These are phyloP conservation scores for Drosophila borborema DNA, from an alignment of 2,888 invertebrate genomes.

Conservation along the genomic window DNA sequence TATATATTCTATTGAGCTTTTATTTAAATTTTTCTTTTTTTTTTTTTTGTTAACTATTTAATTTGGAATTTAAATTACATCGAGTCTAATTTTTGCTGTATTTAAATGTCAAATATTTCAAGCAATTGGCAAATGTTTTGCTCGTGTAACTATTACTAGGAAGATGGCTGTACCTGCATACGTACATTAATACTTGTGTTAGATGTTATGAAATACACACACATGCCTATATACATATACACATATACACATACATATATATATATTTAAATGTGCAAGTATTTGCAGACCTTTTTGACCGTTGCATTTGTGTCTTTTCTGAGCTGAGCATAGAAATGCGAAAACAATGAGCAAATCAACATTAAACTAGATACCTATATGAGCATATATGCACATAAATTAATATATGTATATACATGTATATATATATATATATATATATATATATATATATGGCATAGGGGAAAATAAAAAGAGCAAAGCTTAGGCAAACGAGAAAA, in stretches of 20 bases:
- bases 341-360: slow-evolving; percentile 24
- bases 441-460: not conserved
- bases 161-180: not conserved
- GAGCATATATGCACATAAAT: not conserved
- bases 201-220: no score
- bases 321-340: not conserved
- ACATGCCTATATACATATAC: not conserved
- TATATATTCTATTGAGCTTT: no score
- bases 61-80: not conserved
- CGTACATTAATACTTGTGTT: no score
- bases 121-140: not conserved
- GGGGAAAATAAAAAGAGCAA: slow-evolving; percentile 1
- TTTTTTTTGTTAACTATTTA: not conserved
- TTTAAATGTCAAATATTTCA: slow-evolving; percentile 6
- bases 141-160: not conserved
- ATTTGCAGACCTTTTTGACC: slow-evolving; percentile 28
- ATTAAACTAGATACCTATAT: not conserved
- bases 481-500: not conserved
- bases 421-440: not conserved
- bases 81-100: not conserved
- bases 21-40: not conserved
- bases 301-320: slow-evolving; percentile 17
- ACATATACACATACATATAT: not conserved
- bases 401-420: not conserved
- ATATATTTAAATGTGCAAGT: not conserved